Percentiles rank a stretch among this genome's conserved stretches.
Conservation (phyloP, 2,888 invertebrate genomes). For the Lutraria lutraria region DNA sequence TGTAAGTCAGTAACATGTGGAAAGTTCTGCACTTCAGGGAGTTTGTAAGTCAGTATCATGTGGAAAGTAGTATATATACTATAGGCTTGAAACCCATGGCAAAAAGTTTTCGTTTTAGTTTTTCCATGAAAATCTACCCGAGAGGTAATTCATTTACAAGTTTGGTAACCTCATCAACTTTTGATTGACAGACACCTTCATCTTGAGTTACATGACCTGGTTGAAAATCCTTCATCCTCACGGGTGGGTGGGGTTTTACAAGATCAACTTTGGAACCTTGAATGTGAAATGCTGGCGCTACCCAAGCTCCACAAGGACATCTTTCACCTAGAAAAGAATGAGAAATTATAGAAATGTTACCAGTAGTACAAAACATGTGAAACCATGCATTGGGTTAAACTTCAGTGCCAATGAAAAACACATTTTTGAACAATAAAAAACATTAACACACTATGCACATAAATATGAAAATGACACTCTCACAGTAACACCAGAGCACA, state of each 20-base stretch:
- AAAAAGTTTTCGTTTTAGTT: too few species aligned
- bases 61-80: too few species aligned
- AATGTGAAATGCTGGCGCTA: constrained; percentile 96
- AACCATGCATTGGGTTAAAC: too few species aligned
- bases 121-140: not conserved
- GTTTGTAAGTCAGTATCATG: too few species aligned
- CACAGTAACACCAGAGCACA: too few species aligned
- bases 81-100: too few species aligned
- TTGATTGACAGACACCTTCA: not conserved
- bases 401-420: too few species aligned
- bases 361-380: not conserved
- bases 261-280: constrained; percentile 96
- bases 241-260: constrained; percentile 89
- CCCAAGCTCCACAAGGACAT: constrained; percentile 95
- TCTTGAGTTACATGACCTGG: constrained; percentile 12
- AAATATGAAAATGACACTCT: too few species aligned
- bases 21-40: too few species aligned
- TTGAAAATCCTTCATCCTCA: constrained; percentile 35
- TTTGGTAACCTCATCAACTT: constrained; percentile 11
- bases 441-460: too few species aligned
- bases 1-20: too few species aligned
- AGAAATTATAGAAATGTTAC: not conserved
- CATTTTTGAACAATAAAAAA: too few species aligned
- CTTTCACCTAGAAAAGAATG: constrained; percentile 90
- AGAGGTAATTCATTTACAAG: constrained; percentile 13